Evolutionary conservation across 1,140 invertebrate genomes (phyloP).

Genomic region (Cherax destructor): DNA sequence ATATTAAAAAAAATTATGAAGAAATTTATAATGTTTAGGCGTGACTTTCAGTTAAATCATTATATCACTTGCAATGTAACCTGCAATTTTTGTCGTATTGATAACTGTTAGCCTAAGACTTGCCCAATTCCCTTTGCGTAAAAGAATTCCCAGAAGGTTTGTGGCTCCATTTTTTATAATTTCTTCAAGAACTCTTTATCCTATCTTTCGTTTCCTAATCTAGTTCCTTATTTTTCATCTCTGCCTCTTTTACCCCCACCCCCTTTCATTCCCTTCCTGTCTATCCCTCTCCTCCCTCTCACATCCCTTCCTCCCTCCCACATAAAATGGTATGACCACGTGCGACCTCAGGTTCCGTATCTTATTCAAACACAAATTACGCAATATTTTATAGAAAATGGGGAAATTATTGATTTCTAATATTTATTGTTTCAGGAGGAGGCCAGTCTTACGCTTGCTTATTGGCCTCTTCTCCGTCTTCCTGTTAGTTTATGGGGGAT

Average conservation of each 20-base stretch:
- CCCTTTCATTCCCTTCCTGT: not conserved
- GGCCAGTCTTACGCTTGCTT: not conserved
- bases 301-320: not conserved
- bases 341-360: not conserved
- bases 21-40: no score
- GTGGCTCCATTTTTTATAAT: no score
- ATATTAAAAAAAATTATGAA: no score
- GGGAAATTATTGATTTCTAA: slow-evolving; percentile 23
- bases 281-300: not conserved
- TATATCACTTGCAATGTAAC: no score
- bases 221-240: not conserved
- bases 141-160: no score
- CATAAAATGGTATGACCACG: not conserved
- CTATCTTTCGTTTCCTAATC: not conserved
- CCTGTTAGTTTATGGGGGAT: not conserved
- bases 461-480: not conserved
- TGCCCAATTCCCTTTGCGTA: no score
- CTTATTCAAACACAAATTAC: slow-evolving; percentile 36
- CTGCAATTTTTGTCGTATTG: no score
- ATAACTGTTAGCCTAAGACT: no score
- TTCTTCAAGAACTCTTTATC: no score
- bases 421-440: slow-evolving; percentile 21
- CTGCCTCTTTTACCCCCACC: no score
- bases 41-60: no score
- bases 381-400: slow-evolving; percentile 24